Evolutionary conservation across 2,888 invertebrate genomes (phyloP).

Genomic region (Heliconius hortense): DNA sequence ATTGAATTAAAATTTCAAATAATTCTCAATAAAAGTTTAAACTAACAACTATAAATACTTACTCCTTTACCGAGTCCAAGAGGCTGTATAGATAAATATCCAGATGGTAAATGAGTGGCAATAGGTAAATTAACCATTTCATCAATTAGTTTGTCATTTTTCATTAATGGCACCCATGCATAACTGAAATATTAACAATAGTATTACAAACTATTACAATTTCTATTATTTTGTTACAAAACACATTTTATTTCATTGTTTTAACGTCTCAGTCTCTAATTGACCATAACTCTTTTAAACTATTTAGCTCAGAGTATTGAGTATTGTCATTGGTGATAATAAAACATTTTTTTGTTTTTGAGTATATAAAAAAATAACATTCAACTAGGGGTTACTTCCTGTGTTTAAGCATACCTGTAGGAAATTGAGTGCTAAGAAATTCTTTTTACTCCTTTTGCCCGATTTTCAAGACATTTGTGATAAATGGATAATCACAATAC

Average conservation of each 20-base stretch:
- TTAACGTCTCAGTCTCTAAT: neutral
- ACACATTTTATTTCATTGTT: slow-evolving; percentile 2
- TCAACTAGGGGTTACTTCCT: no score
- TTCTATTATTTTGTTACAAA: neutral
- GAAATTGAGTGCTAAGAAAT: neutral
- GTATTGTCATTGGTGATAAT: neutral
- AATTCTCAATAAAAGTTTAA: no score
- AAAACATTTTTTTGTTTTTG: neutral
- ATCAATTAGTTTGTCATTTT: slow-evolving; percentile 89
- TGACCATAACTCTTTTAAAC: neutral
- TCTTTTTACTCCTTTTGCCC: no score
- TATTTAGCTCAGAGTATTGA: neutral
- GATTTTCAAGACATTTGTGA: no score
- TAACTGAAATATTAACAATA: slow-evolving; percentile 76
- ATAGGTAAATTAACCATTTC: slow-evolving; percentile 93
- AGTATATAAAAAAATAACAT: no score
- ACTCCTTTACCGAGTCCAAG: slow-evolving; percentile 96
- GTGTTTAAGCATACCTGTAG: neutral
- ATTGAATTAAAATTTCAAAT: neutral
- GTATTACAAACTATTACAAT: neutral
- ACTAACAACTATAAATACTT: slow-evolving; percentile 57
- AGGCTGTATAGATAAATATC: slow-evolving; percentile 94
- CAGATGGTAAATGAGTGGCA: slow-evolving; percentile 92
- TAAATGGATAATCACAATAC: no score
- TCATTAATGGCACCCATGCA: slow-evolving; percentile 95